Conservation (phyloP, 2,888 invertebrate genomes). For the Neria commutata region DNA sequence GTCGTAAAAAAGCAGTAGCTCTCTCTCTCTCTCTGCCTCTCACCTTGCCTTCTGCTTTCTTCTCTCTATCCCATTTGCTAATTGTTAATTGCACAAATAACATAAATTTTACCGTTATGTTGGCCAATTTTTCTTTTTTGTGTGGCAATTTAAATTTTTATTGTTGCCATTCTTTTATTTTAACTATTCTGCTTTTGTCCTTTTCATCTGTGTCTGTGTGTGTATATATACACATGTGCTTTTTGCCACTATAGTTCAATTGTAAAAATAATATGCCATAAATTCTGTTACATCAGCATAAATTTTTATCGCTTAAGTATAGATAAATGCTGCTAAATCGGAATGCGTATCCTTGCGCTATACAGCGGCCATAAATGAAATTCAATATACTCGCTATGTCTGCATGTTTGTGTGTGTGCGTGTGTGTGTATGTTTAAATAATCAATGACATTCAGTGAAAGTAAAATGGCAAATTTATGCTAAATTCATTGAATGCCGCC, state of each 20-base stretch:
- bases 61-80: background rate
- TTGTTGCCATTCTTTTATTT: background rate
- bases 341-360: too few species aligned
- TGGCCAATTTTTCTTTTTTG: background rate
- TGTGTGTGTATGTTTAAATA: slow-evolving; percentile 10
- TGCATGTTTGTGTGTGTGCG: slow-evolving; percentile 9
- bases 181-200: background rate
- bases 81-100: too few species aligned
- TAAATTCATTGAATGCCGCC: slow-evolving; percentile 9
- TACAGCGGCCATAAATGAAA: too few species aligned
- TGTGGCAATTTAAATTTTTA: background rate
- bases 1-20: too few species aligned
- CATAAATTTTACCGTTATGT: background rate
- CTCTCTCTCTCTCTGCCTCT: background rate
- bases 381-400: slow-evolving; percentile 29
- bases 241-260: background rate
- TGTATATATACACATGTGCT: background rate
- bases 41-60: background rate
- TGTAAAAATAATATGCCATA: too few species aligned
- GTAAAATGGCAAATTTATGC: slow-evolving; percentile 8
- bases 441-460: too few species aligned
- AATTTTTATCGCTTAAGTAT: too few species aligned
- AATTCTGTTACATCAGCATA: too few species aligned
- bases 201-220: background rate
- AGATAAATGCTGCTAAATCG: too few species aligned